These are phyloP conservation scores for Zosterops pallidus DNA, from an alignment of 2,113 vertebrate genomes.

Conservation along the genomic window DNA sequence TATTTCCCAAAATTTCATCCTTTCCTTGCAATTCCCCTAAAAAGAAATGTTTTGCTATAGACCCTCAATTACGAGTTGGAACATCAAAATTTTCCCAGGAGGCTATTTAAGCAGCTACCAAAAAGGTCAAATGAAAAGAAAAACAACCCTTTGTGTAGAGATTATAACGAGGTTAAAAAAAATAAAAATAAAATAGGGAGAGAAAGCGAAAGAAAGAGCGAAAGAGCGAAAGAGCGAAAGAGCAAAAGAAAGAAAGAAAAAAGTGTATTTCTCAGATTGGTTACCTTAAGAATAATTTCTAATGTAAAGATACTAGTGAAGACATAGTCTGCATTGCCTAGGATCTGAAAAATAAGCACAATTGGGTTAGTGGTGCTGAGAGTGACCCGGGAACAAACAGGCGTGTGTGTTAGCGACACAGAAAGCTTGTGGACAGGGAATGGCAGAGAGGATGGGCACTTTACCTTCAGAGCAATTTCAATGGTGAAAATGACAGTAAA, in stretches of 20 bases:
- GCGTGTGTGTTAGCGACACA: slow-evolving; percentile 71
- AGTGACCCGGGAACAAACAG: slow-evolving; percentile 59
- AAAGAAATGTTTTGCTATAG: not conserved
- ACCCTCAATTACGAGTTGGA: not conserved
- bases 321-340: slow-evolving; percentile 99
- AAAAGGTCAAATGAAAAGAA: not conserved
- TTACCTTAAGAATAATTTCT: slow-evolving; percentile 99
- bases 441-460: slow-evolving; percentile 45
- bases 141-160: not conserved
- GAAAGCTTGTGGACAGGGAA: not conserved
- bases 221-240: too few relatives aligned
- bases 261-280: slow-evolving; percentile 61
- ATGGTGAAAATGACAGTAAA: slow-evolving; percentile 87
- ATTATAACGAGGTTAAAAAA: not conserved
- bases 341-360: slow-evolving; percentile 91
- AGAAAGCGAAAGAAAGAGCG: not conserved
- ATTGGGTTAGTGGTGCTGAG: slow-evolving; percentile 71
- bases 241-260: not conserved
- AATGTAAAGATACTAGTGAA: slow-evolving; percentile 99
- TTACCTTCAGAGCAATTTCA: slow-evolving; percentile 87
- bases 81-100: not conserved
- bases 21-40: not conserved
- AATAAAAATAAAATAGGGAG: not conserved
- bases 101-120: not conserved
- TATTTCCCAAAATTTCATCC: not conserved